phyloP scores from a whole-genome alignment of 2,797 vertebrate genomes.

The Mormyrops boulengeri region DNA sequence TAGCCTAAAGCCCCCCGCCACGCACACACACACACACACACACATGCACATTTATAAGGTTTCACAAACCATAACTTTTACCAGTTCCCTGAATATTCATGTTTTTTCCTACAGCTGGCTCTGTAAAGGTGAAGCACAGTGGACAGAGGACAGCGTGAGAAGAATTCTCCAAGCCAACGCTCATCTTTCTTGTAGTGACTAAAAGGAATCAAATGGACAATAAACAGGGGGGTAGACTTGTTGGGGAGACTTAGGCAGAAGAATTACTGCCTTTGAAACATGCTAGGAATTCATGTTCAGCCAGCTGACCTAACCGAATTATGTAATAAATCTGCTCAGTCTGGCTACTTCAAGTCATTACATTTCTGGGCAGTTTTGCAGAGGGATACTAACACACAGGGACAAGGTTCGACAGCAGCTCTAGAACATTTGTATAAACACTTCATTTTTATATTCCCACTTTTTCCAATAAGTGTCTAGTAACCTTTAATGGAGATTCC shows the following conservation, averaged over 20 bases:
- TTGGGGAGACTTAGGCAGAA: neutral
- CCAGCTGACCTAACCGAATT: neutral
- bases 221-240: neutral
- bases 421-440: neutral
- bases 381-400: neutral
- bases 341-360: neutral
- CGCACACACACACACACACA: neutral
- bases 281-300: neutral
- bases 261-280: neutral
- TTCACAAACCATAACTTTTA: neutral
- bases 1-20: neutral
- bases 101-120: neutral
- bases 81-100: neutral
- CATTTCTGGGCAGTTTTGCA: neutral
- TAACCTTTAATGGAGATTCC: neutral
- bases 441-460: constrained; percentile 6
- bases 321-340: neutral
- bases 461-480: neutral
- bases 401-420: neutral
- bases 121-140: neutral
- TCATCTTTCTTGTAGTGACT: neutral
- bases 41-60: neutral
- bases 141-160: neutral
- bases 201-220: neutral
- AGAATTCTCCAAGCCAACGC: neutral